These are phyloP conservation scores for Polyploca ridens DNA, from an alignment of 2,888 invertebrate genomes.

Conservation along the genomic window DNA sequence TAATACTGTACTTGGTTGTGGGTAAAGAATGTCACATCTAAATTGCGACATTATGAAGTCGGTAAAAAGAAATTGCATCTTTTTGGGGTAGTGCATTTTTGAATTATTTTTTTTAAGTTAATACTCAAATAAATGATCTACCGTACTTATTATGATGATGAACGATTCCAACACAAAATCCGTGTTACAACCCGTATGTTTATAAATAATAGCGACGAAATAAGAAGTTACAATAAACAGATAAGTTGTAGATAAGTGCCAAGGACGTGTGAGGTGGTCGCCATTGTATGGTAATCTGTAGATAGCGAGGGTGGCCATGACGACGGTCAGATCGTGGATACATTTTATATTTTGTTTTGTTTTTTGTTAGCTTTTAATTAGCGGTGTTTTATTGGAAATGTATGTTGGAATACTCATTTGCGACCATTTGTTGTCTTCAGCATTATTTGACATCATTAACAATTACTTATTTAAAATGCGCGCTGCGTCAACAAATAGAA, in stretches of 20 bases:
- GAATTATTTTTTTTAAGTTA: neutral
- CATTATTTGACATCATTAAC: too few species aligned
- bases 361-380: too few species aligned
- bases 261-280: conserved; percentile 47
- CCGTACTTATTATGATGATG: neutral
- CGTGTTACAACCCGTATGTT: neutral
- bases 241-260: conserved; percentile 25
- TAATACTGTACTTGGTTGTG: too few species aligned
- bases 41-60: too few species aligned
- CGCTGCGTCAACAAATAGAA: too few species aligned
- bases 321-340: conserved; percentile 19
- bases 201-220: conserved; percentile 11
- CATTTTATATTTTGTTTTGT: neutral
- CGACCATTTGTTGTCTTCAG: too few species aligned
- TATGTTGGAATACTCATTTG: too few species aligned
- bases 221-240: conserved; percentile 10
- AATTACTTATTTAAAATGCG: too few species aligned
- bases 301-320: conserved; percentile 23
- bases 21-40: too few species aligned
- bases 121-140: neutral
- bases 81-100: neutral
- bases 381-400: too few species aligned
- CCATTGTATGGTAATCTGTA: conserved; percentile 46
- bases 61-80: too few species aligned
- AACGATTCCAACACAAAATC: neutral